These are phyloP conservation scores for Eueides isabella DNA, from an alignment of 1,140 invertebrate species.

Conservation along the genomic window DNA sequence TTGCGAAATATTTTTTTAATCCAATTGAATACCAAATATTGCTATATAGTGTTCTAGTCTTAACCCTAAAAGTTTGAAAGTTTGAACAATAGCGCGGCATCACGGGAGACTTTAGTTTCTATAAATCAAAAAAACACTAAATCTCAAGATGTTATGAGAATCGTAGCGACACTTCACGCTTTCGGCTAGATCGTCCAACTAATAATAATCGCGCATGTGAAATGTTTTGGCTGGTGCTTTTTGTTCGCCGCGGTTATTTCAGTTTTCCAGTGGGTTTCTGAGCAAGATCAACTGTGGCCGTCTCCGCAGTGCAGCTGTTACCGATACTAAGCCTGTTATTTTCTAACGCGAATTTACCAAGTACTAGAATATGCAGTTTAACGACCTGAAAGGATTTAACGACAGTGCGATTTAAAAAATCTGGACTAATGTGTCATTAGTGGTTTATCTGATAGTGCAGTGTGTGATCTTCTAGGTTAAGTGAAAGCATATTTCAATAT, in stretches of 20 bases:
- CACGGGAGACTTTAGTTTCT: neutral
- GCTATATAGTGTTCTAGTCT: neutral
- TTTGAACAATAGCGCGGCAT: neutral
- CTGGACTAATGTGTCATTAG: slow-evolving; percentile 35
- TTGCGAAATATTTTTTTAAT: no score
- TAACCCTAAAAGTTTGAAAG: neutral
- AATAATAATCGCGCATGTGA: slow-evolving; percentile 80
- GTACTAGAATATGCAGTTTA: slow-evolving; percentile 35
- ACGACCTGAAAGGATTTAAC: slow-evolving; percentile 42
- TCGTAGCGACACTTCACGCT: slow-evolving; percentile 70
- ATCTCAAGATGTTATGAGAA: slow-evolving; percentile 13
- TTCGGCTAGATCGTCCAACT: slow-evolving; percentile 80
- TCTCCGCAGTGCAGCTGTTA: slow-evolving; percentile 58
- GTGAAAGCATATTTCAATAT: slow-evolving; percentile 43
- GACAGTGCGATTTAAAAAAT: slow-evolving; percentile 46
- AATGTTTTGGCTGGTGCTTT: slow-evolving; percentile 82
- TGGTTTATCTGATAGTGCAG: slow-evolving; percentile 45
- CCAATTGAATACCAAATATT: no score
- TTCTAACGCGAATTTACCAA: slow-evolving; percentile 28
- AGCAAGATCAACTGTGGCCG: slow-evolving; percentile 74
- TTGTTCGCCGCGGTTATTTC: slow-evolving; percentile 81
- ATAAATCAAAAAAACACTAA: neutral
- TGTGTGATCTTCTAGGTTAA: slow-evolving; percentile 50
- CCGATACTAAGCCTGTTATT: slow-evolving; percentile 29
- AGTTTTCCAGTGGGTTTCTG: slow-evolving; percentile 82